Percentiles rank a stretch among this genome's conserved stretches.
Evolutionary conservation across 2,888 invertebrate genomes (phyloP).

Genomic region (Caenorhabditis sp.): DNA sequence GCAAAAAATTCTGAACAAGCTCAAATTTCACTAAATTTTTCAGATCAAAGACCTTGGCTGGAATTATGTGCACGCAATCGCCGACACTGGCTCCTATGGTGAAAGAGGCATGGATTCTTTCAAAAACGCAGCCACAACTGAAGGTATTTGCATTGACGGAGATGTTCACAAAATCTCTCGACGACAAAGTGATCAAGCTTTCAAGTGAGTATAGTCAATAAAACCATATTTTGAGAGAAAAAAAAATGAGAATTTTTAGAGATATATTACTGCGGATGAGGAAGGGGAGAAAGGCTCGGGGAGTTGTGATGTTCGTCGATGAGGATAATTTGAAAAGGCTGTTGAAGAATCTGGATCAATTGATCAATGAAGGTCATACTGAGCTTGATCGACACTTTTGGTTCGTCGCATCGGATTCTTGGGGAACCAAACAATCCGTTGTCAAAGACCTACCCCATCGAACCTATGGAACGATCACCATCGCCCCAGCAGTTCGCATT

Average conservation of each 20-base stretch:
- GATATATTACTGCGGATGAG: constrained; percentile 76
- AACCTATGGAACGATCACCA: constrained; percentile 77
- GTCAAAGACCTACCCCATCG: constrained; percentile 76
- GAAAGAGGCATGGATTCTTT: constrained; percentile 68
- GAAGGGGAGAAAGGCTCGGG: constrained; percentile 75
- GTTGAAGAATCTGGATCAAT: constrained; percentile 40
- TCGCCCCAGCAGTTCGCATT: constrained; percentile 75
- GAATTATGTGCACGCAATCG: constrained; percentile 82
- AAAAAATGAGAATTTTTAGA: constrained; percentile 72
- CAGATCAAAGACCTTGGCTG: constrained; percentile 78
- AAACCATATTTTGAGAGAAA: background rate
- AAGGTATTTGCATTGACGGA: constrained; percentile 76
- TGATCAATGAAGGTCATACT: constrained; percentile 40
- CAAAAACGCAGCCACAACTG: constrained; percentile 63
- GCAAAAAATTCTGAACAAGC: too few species aligned
- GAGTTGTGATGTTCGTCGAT: constrained; percentile 80
- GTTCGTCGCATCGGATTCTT: constrained; percentile 81
- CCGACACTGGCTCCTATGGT: constrained; percentile 82
- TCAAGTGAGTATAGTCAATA: constrained; percentile 46
- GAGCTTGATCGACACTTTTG: constrained; percentile 55
- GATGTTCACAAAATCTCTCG: constrained; percentile 69
- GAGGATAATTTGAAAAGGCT: constrained; percentile 77
- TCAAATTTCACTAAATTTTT: constrained; percentile 10
- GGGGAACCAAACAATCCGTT: constrained; percentile 79
- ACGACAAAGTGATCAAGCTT: constrained; percentile 64